phyloP scores from a whole-genome alignment of 2,888 invertebrate species.

The Parthenolecanium corni region DNA sequence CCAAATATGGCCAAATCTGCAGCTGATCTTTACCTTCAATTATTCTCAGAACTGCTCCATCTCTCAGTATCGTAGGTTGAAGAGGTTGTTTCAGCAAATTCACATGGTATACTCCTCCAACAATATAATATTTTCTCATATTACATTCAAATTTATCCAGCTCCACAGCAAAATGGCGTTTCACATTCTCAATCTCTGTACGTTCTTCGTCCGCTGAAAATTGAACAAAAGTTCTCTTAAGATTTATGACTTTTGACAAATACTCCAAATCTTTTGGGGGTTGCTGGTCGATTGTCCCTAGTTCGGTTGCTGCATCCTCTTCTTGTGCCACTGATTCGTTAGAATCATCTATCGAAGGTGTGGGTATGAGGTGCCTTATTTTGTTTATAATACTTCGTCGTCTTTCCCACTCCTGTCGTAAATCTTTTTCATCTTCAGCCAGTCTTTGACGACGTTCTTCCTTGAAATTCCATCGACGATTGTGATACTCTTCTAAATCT shows the following conservation, averaged over 20 bases:
- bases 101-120: conserved; percentile 64
- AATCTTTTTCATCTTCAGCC: conserved; percentile 16
- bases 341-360: neutral
- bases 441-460: neutral
- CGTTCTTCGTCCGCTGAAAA: conserved; percentile 9
- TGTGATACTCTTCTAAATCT: conserved; percentile 11
- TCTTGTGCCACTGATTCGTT: too few relatives aligned
- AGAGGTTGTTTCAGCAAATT: conserved; percentile 65
- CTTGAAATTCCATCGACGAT: conserved; percentile 17
- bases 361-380: conserved; percentile 12
- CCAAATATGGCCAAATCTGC: conserved; percentile 43
- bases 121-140: conserved; percentile 58
- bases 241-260: neutral
- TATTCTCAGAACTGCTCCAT: conserved; percentile 31
- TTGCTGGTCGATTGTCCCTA: too few relatives aligned
- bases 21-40: conserved; percentile 30
- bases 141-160: conserved; percentile 41
- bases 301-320: neutral
- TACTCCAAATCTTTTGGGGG: neutral
- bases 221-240: neutral
- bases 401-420: conserved; percentile 23
- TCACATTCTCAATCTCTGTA: conserved; percentile 9
- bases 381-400: conserved; percentile 17
- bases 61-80: conserved; percentile 44
- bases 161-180: conserved; percentile 1